Percentiles rank a stretch among this genome's conserved stretches.
Evolutionary conservation across 2,888 invertebrate species (phyloP).

Genomic region (Phoronis australis): DNA sequence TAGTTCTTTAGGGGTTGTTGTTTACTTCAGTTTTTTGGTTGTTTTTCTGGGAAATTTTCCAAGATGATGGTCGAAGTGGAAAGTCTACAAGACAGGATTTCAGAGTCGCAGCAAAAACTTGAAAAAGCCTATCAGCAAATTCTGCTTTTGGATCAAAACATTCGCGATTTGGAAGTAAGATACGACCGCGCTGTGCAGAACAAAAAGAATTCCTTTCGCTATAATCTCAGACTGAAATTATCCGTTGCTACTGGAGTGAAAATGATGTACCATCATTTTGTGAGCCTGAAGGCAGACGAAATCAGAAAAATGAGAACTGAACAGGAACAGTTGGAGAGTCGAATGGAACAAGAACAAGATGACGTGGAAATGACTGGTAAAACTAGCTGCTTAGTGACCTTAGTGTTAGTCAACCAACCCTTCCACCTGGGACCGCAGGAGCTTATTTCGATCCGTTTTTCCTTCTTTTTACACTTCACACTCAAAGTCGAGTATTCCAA

Average conservation of each 20-base stretch:
- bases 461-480: too few relatives aligned
- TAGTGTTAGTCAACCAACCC: too few relatives aligned
- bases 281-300: constrained; percentile 43
- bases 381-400: too few relatives aligned
- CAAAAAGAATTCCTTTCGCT: constrained; percentile 41
- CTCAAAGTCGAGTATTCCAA: too few relatives aligned
- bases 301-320: constrained; percentile 27
- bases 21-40: too few relatives aligned
- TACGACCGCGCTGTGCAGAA: constrained; percentile 42
- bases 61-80: not conserved
- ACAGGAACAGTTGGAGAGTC: too few relatives aligned
- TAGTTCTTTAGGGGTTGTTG: too few relatives aligned
- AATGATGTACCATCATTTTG: constrained; percentile 49
- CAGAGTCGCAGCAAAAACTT: constrained; percentile 23
- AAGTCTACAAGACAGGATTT: constrained; percentile 1
- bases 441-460: too few relatives aligned
- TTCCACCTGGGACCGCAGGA: too few relatives aligned
- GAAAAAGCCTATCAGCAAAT: constrained; percentile 44
- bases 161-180: constrained; percentile 38
- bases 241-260: constrained; percentile 46
- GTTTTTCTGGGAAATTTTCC: too few relatives aligned
- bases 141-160: constrained; percentile 39
- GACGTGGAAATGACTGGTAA: too few relatives aligned
- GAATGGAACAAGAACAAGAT: too few relatives aligned
- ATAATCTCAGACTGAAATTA: constrained; percentile 35